These are phyloP conservation scores for Drosophila sechellia DNA, from an alignment of 1,140 invertebrate species.

Conservation along the genomic window DNA sequence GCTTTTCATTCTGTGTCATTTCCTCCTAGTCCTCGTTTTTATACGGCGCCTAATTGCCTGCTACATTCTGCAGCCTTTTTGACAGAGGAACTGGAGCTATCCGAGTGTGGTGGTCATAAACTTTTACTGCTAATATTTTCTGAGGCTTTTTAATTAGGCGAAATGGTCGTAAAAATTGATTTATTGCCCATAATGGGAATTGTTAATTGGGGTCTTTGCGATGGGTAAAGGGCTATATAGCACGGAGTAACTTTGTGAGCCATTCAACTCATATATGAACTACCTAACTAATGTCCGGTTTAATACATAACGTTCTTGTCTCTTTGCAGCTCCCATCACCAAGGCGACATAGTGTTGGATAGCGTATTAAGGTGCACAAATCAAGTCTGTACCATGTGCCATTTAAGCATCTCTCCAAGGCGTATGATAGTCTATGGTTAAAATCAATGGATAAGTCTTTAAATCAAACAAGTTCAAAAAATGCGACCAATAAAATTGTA, in stretches of 20 bases:
- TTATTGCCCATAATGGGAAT: slow-evolving; percentile 38
- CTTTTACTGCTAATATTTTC: slow-evolving; percentile 60
- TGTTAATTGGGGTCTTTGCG: slow-evolving; percentile 41
- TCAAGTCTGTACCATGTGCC: slow-evolving; percentile 59
- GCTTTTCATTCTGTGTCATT: slow-evolving; percentile 48
- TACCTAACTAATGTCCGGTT: not conserved
- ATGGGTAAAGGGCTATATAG: not conserved
- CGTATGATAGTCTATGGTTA: slow-evolving; percentile 16
- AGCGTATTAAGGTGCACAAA: slow-evolving; percentile 7
- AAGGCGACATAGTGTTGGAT: not conserved
- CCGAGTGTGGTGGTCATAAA: slow-evolving; percentile 42
- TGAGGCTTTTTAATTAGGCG: slow-evolving; percentile 60
- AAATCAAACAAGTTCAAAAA: slow-evolving; percentile 5
- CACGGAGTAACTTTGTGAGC: not conserved
- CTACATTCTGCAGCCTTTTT: slow-evolving; percentile 42
- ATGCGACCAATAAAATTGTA: not conserved
- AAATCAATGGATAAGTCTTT: slow-evolving; percentile 20
- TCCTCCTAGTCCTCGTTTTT: slow-evolving; percentile 15
- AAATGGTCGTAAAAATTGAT: slow-evolving; percentile 60
- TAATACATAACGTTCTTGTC: slow-evolving; percentile 8
- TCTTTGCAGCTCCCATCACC: slow-evolving; percentile 26
- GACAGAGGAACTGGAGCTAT: not conserved
- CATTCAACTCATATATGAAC: not conserved
- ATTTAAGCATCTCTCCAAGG: slow-evolving; percentile 38
- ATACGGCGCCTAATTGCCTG: slow-evolving; percentile 55